These are phyloP conservation scores for Nicator chloris DNA, from an alignment of 2,113 vertebrate genomes.

Conservation along the genomic window DNA sequence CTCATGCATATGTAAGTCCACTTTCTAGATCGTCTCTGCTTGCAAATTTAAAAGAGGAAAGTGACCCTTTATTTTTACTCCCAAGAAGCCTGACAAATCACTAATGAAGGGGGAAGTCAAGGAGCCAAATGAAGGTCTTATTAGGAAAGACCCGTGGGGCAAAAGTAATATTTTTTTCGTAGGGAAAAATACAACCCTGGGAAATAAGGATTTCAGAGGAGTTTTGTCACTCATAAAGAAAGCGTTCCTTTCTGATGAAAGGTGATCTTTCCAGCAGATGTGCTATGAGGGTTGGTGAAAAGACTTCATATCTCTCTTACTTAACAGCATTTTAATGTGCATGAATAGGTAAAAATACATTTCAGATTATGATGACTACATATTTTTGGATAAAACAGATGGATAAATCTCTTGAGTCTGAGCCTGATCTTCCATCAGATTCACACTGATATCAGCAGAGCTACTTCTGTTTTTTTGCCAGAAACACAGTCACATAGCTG, in stretches of 20 bases:
- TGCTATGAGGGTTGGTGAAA: not conserved
- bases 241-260: not conserved
- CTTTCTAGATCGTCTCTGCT: not conserved
- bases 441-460: not conserved
- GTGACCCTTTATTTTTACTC: not conserved
- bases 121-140: not conserved
- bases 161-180: not conserved
- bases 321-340: constrained; percentile 7
- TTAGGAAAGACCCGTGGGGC: not conserved
- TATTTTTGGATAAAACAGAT: not conserved
- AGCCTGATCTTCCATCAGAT: not conserved
- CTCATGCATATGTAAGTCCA: not conserved
- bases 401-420: not conserved
- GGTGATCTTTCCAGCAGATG: constrained; percentile 59
- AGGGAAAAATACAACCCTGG: not conserved
- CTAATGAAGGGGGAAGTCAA: not conserved
- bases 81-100: not conserved
- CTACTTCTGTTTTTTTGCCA: not conserved
- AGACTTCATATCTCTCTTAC: not conserved
- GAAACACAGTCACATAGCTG: not conserved
- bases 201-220: constrained; percentile 34
- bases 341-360: not conserved
- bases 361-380: not conserved
- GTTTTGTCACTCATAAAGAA: not conserved
- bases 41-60: not conserved